Conservation (phyloP, 2,888 invertebrate species). For the Trypoxylon attenuatum region DNA sequence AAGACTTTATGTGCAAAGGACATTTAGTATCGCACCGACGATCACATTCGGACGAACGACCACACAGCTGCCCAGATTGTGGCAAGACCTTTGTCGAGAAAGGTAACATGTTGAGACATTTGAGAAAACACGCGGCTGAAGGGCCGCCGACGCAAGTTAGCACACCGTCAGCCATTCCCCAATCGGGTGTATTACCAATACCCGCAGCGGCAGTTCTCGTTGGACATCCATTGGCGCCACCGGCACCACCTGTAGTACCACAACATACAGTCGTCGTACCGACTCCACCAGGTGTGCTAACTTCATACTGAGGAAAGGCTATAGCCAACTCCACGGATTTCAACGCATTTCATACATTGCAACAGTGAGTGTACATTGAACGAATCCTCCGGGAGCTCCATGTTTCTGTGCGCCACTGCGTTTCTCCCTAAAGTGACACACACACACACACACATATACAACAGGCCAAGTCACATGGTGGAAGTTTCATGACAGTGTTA, state of each 20-base stretch:
- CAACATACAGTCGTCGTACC: slow-evolving; percentile 78
- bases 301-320: slow-evolving; percentile 72
- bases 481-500: slow-evolving; percentile 21
- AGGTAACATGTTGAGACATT: slow-evolving; percentile 85
- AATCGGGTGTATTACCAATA: slow-evolving; percentile 68
- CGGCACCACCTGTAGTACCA: slow-evolving; percentile 70
- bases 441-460: too few relatives aligned
- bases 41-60: slow-evolving; percentile 82
- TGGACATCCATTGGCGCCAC: slow-evolving; percentile 69
- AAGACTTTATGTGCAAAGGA: slow-evolving; percentile 92
- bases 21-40: slow-evolving; percentile 89
- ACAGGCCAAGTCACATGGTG: background rate
- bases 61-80: slow-evolving; percentile 81
- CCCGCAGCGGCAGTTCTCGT: slow-evolving; percentile 70
- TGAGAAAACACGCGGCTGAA: slow-evolving; percentile 82
- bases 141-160: slow-evolving; percentile 71
- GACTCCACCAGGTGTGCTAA: slow-evolving; percentile 76
- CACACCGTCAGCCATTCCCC: slow-evolving; percentile 69
- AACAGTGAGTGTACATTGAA: slow-evolving; percentile 13
- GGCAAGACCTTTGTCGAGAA: slow-evolving; percentile 88
- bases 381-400: slow-evolving; percentile 24
- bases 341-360: slow-evolving; percentile 14
- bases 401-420: slow-evolving; percentile 28
- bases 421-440: too few relatives aligned
- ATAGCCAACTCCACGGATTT: slow-evolving; percentile 1